Evolutionary conservation across 2,113 vertebrate genomes (phyloP), one percentile per base, ranked within the genome.

Genomic region (Pelvicachromis taeniatus): DNA sequence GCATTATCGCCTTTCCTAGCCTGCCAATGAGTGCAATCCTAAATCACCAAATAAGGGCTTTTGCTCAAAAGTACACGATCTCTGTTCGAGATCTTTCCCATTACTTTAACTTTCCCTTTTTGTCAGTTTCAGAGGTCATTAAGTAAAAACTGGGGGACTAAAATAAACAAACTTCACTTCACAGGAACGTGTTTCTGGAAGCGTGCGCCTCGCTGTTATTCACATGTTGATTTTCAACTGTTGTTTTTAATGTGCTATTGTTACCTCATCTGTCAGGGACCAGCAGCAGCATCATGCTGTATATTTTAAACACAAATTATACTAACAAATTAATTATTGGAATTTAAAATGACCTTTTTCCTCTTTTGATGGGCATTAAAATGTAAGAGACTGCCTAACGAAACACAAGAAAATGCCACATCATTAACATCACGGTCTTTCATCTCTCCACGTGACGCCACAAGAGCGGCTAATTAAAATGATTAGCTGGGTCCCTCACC

Each of bases 391-490:
- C 48, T 79, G 58, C 21, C 65, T 38, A 79, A 82, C 26, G 42
- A 5, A 79, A 52, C 29, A 68, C 45, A 54, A 78, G 77, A 81
- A 83, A 84, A 53, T 7, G 23, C 48, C 35, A 29, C 61, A 77
- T 65, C 55, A 81, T 58, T 70, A 42, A 61, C 61, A 81, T 86
- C 42, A n/a, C 6, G 9, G 23, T 55, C 85, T 80, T 75, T 80
- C 77, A 17, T 85, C 48, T 56, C 55, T 58, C 80, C 48, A 78
- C 31, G 23, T 70, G 83, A 77, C 10, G 42, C 81, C n/a, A 56
- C 81, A 14, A 73, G 77, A 84, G 87, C 83, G 29, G 82, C 89
- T 93, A 83, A 95, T 95, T 93, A 88, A 87, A 85, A 86, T 65
- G 82, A 94, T 93, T 90, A 87, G 81, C 91, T 38, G 83, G 80